Base-by-base conservation (phyloP, 2,888 invertebrate genomes). In the Heteropelma amictum region DNA sequence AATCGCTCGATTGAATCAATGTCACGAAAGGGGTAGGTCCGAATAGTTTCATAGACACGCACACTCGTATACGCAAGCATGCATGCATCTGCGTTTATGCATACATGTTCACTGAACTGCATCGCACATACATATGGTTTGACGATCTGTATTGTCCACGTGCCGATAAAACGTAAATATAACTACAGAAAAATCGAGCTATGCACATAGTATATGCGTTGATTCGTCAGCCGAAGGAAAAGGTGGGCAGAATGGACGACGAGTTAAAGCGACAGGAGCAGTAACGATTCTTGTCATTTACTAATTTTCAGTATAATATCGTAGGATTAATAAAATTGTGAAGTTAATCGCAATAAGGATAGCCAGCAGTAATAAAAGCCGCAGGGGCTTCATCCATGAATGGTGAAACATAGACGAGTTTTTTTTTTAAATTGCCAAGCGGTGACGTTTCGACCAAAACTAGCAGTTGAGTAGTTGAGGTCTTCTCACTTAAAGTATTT, bases 1-100 rank as follows among this genome's bases (percentile, higher is more conserved):
- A 74, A 74, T 64, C 64, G 69, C 69, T 74, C 70, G 74, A 74
- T 74, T 70, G 53, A 70, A 74, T 70, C 74, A 60, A 74, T 70
- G 69, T 70, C 64, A 49, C 35, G 54, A 21, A 33, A 33, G n/a
- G 21, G 19, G 21, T 35, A 35, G 35, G n/a, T 26, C 35, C 14
- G 8, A 19, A 56, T 38, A 40, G 30, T 47, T 47, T 61, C 12
- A 28, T 30, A 53, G 14, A 35, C 33, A 35, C 7, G 33, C 19
- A 53, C 5, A 8, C n/a, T 19, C 4, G 3, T 28, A 51, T 28
- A 1, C 5, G n/a, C n/a, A n/a, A n/a, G n/a, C n/a, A n/a, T n/a
- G n/a, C n/a, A n/a, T n/a, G n/a, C n/a, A n/a, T n/a, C n/a, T n/a
- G n/a, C n/a, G n/a, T n/a, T n/a, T n/a, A n/a, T n/a, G n/a, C n/a